Percentiles rank a stretch among this genome's conserved stretches.
phyloP scores from a whole-genome alignment of 2,113 vertebrate species.

The Hyaena hyaena region DNA sequence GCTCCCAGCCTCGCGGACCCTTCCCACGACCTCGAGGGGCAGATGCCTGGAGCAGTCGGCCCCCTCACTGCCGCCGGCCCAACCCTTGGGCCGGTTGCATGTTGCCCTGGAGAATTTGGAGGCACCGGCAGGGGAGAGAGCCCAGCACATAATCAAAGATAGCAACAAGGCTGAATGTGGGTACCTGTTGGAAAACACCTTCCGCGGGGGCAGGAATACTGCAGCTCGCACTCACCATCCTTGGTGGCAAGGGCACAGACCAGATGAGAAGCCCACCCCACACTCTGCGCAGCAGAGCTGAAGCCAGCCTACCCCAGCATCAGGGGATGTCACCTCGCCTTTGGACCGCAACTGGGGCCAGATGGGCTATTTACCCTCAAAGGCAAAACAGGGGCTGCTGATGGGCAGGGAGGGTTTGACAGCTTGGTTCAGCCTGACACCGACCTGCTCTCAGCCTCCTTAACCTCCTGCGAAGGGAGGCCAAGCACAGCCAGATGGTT shows the following conservation, averaged over 20 bases:
- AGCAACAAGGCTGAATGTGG: neutral
- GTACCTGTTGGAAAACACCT: neutral
- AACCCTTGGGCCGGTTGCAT: neutral
- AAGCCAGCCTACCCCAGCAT: neutral
- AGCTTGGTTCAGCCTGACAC: neutral
- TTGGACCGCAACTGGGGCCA: neutral
- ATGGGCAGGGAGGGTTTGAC: neutral
- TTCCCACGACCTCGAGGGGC: neutral
- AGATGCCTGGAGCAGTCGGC: neutral
- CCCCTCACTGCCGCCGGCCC: no score
- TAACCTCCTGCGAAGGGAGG: no score
- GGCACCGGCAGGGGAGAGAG: neutral
- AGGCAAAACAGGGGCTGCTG: no score
- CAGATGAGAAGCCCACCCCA: neutral
- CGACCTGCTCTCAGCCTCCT: no score
- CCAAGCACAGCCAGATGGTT: neutral
- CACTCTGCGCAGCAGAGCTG: fast-evolving
- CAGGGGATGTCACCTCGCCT: neutral
- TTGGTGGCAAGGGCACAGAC: neutral
- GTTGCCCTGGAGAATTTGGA: neutral
- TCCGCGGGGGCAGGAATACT: no score
- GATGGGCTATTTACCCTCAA: neutral
- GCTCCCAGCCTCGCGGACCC: no score
- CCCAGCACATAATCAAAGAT: fast-evolving
- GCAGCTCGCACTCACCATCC: neutral